Evolutionary conservation across 23 tunicate genomes (phyloP), one percentile per base, ranked within the genome.

Genomic region (Botrylloides violaceus): DNA sequence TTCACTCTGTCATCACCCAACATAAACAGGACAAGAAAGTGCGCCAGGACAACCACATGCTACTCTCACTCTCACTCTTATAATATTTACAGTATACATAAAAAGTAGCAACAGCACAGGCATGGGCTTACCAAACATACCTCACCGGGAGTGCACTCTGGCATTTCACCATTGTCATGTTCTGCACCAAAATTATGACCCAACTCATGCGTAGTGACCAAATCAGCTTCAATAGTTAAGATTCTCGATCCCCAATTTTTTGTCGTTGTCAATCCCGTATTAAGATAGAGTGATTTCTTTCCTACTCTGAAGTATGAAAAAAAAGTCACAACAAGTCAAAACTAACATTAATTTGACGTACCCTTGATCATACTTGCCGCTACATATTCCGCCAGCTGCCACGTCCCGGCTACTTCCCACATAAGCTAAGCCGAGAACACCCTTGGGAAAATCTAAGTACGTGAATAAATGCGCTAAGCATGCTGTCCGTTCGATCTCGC

Each of bases 111-210:
- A n/a, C n/a, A n/a, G n/a, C n/a, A n/a, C n/a, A n/a, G n/a, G n/a
- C n/a, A n/a, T n/a, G n/a, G n/a, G n/a, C n/a, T n/a, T n/a, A n/a
- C n/a, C n/a, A n/a, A 33, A 66, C 26, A 18, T 18, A 83, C 97
- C 85, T 90, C 83, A 37, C 97, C 97, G 4, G 97, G 97, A 25
- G 72, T 80, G 82, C 97, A 90, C 4, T 66, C 66, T 1, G 49
- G 49, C 18, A 28, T 29, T 28, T 72, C 61, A 1, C 59, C 77
- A 48, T 95, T 81, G 70, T 95, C 99, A 58, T 95, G 99, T 21
- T 78, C 92, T 2, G 99, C 99, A 22, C 99, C 99, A 71, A 91
- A 95, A 76, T 95, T 95, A 37, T 95, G 99, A 2, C 96, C 99
- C 20, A 95, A 72, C 48, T 95, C 99, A 66, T 95, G 99, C 36